phyloP scores from a whole-genome alignment of 1,140 invertebrate species.

The Cydia splendana region DNA sequence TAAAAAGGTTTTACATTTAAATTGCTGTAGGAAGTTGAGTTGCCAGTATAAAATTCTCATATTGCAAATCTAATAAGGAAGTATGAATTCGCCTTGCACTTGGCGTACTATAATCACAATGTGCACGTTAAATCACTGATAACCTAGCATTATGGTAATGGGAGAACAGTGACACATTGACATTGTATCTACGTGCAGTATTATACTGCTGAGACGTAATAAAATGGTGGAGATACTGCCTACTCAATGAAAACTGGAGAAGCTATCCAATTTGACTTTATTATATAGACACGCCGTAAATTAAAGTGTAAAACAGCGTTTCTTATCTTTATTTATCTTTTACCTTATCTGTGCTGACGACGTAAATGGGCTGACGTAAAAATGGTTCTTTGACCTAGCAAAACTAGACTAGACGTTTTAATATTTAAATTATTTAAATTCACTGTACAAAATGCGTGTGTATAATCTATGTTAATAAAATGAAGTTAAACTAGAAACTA shows the following conservation, averaged over 20 bases:
- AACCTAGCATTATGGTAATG: conserved; percentile 25
- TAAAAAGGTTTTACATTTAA: too few relatives aligned
- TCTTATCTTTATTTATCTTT: conserved; percentile 1
- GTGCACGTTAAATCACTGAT: background rate
- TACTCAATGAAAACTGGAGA: background rate
- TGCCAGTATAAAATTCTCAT: background rate
- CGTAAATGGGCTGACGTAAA: background rate
- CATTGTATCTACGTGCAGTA: background rate
- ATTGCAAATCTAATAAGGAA: background rate
- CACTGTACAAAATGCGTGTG: too few relatives aligned
- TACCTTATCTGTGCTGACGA: background rate
- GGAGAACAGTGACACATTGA: background rate
- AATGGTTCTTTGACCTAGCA: background rate
- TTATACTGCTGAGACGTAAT: background rate
- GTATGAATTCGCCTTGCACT: conserved; percentile 5
- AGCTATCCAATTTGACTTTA: background rate
- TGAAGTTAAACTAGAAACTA: background rate
- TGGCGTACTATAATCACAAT: conserved; percentile 1
- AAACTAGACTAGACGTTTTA: background rate
- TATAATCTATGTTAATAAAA: too few relatives aligned
- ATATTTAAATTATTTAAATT: background rate
- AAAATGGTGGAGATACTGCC: conserved; percentile 1
- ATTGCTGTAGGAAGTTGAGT: background rate
- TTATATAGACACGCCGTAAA: background rate
- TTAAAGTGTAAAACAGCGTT: background rate